phyloP scores from a whole-genome alignment of 2,797 vertebrate genomes.

The Etheostoma perlongum region DNA sequence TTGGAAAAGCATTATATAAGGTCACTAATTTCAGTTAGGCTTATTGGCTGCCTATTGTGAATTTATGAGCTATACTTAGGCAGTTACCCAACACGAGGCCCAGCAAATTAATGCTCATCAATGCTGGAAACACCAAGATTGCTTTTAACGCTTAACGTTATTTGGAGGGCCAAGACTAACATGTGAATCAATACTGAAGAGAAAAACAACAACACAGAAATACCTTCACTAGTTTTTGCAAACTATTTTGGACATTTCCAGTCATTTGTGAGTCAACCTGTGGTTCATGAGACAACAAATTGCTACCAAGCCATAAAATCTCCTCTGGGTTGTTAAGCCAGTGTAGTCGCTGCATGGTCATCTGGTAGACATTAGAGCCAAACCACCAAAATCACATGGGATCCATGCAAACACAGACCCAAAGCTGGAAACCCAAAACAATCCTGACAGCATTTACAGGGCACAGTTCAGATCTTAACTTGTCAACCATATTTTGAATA shows the following conservation, averaged over 20 bases:
- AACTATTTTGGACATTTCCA: conserved; percentile 66
- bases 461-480: conserved; percentile 23
- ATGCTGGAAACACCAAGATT: conserved; percentile 26
- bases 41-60: conserved; percentile 53
- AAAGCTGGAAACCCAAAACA: conserved; percentile 43
- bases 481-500: conserved; percentile 7
- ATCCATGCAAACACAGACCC: conserved; percentile 41
- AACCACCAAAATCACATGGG: conserved; percentile 71
- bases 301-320: conserved; percentile 80
- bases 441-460: conserved; percentile 29
- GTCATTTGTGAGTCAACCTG: conserved; percentile 77
- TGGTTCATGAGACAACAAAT: conserved; percentile 84
- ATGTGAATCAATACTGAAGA: background rate
- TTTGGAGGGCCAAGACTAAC: background rate
- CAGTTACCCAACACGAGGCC: conserved; percentile 41
- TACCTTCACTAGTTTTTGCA: conserved; percentile 16
- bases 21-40: conserved; percentile 50
- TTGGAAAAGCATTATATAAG: conserved; percentile 55
- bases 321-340: conserved; percentile 69
- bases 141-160: background rate
- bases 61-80: conserved; percentile 45
- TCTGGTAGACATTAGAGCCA: conserved; percentile 82
- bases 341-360: conserved; percentile 65
- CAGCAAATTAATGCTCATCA: conserved; percentile 41
- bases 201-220: conserved; percentile 23